Percentiles rank a stretch among this genome's conserved stretches.
phyloP scores from a whole-genome alignment of 2,888 invertebrate species.

The Drosophila atroscutellata region DNA sequence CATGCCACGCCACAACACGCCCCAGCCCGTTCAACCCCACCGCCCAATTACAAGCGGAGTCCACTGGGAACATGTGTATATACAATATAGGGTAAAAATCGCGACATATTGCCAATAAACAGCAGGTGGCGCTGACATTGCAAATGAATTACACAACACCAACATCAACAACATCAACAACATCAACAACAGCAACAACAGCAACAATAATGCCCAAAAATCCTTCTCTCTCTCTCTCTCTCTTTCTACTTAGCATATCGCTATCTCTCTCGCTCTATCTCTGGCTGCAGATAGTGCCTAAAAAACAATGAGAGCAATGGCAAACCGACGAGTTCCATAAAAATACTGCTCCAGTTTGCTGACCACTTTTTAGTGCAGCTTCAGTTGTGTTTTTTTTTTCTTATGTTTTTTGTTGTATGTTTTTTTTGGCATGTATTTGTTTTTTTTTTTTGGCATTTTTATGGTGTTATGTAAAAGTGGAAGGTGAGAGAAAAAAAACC shows the following conservation, averaged over 20 bases:
- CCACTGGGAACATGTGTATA: slow-evolving; percentile 48
- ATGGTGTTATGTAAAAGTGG: slow-evolving; percentile 33
- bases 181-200: background rate
- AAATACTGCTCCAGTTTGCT: slow-evolving; percentile 67
- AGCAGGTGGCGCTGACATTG: slow-evolving; percentile 72
- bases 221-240: background rate
- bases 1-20: background rate
- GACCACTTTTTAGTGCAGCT: slow-evolving; percentile 67
- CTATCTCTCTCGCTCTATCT: background rate
- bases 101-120: slow-evolving; percentile 78
- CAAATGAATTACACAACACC: slow-evolving; percentile 46
- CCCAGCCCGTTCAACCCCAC: slow-evolving; percentile 3
- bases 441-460: slow-evolving; percentile 35
- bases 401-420: slow-evolving; percentile 2
- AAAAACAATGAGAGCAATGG: slow-evolving; percentile 15
- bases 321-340: slow-evolving; percentile 28
- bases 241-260: background rate
- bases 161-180: slow-evolving; percentile 3
- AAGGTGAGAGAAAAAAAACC: slow-evolving; percentile 35
- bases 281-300: background rate
- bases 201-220: background rate
- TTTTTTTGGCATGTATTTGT: slow-evolving; percentile 11
- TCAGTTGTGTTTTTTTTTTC: slow-evolving; percentile 25
- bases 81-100: slow-evolving; percentile 48
- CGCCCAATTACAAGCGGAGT: slow-evolving; percentile 39